Base-by-base conservation (phyloP, 2,888 invertebrate species). In the Apotomis turbidana region DNA sequence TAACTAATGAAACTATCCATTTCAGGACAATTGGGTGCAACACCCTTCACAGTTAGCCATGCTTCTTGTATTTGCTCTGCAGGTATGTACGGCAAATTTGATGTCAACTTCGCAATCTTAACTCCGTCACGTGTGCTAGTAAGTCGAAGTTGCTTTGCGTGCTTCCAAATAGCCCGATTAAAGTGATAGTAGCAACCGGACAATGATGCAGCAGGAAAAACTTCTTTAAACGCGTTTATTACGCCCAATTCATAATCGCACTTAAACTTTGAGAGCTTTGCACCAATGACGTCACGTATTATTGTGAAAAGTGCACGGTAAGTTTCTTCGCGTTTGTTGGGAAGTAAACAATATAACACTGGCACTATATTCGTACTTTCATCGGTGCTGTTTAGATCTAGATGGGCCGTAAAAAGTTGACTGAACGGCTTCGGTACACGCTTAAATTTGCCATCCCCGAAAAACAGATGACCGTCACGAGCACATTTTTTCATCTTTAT, bases 341-440 rank as follows among this genome's bases (percentile, higher is more conserved):
- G 55, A 15, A 55, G 55, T 13, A 55, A 55, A 15, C 55, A 15
- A 55, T 55, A 41, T 55, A 55, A 13, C 13, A 55, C 55, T 27
- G 55, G 55, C 8, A 55, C 15, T 55, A 55, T 55, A 15, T 55
- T 55, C 15, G 6, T 15, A 12, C 52, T 52, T 52, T 13, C 52
- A n/a, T 52, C 52, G 52, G n/a, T 13, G 52, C 52, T 52, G 52
- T 52, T 52, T 13, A 52, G 52, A 13, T 52, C 52, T 13, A 52
- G n/a, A 52, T 52, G 52, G 15, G 15, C 36, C 10, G 36, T 27
- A 57, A 57, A 41, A 41, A 41, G 41, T 41, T 41, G 41, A 41
- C 41, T 41, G 41, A 41, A 41, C 41, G 41, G 41, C 41, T 41
- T 41, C 41, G 41, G 41, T 41, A 41, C 41, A 41, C 41, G 41